A percentile compares a stretch with the other conserved stretches of the same genome.
These are phyloP conservation scores for Drosophila miranda DNA, from an alignment of 1,140 invertebrate species.

Conservation along the genomic window DNA sequence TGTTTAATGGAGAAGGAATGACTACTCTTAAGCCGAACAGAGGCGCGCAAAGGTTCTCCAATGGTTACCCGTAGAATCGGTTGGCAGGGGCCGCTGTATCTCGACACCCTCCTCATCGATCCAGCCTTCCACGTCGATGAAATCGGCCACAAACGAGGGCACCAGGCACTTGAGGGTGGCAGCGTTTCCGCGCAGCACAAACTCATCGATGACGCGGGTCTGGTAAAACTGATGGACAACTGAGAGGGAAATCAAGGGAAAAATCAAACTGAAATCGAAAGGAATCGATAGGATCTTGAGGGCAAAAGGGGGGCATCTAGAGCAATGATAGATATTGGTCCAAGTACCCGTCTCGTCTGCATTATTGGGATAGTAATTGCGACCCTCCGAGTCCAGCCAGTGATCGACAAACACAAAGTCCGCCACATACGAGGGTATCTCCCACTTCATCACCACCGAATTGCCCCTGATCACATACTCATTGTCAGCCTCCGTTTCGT, in stretches of 20 bases:
- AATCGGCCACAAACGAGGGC: conserved; percentile 94
- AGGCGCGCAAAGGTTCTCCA: not conserved
- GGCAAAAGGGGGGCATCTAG: not conserved
- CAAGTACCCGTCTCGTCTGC: conserved; percentile 85
- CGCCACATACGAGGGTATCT: conserved; percentile 93
- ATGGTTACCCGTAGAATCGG: conserved; percentile 68
- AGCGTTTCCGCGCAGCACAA: conserved; percentile 92
- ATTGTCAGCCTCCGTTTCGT: conserved; percentile 91
- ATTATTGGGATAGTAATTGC: conserved; percentile 83
- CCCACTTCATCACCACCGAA: conserved; percentile 92
- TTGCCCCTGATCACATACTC: conserved; percentile 93
- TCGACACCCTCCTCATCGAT: conserved; percentile 87
- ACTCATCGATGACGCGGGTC: conserved; percentile 94
- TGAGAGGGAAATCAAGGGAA: conserved; percentile 82
- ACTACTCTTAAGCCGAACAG: conserved; percentile 30
- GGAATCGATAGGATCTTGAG: not conserved
- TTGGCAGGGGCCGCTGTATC: conserved; percentile 59
- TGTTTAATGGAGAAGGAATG: conserved; percentile 1
- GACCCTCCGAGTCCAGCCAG: conserved; percentile 89
- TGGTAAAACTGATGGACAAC: conserved; percentile 94
- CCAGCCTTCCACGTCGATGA: conserved; percentile 93
- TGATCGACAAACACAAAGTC: conserved; percentile 91
- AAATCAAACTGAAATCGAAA: conserved; percentile 26
- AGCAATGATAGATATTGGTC: conserved; percentile 5
- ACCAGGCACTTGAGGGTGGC: conserved; percentile 93